Base-by-base conservation (phyloP, 2,797 vertebrate genomes). In the Megaceryle alcyon region DNA sequence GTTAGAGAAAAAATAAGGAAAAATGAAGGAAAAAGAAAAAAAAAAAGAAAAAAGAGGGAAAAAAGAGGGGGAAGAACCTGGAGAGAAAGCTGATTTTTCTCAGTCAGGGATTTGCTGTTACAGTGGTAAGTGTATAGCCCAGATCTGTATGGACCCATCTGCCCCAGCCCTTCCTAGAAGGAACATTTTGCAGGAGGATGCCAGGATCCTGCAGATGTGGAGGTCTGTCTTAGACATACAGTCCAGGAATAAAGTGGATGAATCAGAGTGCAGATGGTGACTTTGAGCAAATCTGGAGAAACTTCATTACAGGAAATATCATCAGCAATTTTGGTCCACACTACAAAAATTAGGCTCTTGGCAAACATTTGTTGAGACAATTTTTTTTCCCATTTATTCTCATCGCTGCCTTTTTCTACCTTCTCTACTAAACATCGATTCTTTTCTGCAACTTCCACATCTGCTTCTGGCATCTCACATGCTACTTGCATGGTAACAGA, bases 261-360 rank as follows among this genome's bases (percentile, higher is more conserved):
- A 88, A 73, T 82, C 93, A 93, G 85, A 84, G 73, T 59, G 48
- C 86, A 96, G 68, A 43, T 72, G 80, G 86, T 48, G 41, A 84
- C 71, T 87, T 87, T 16, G 73, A 84, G 43, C n/a, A 88, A 86
- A 90, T 66, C 31, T 13, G 66, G 86, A 86, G 73, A 94, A 96
- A 93, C 66, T 90, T 94, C 81, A 64, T 94, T 96, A 93, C 6
- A 3, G 66, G 77, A 94, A 96, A 96, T 88, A 82, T 94, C 92
- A 90, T 80, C 80, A 83, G 51, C 44, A 69, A 81, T 95, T 96
- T 91, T 69, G n/a, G 49, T 79, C 49, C 20, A 18, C 56, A 86
- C 13, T 10, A 71, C 46, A 81, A 64, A 86, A 92, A 90, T 78
- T 59, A 78, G 29, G 21, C 49, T 90, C 35, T 65, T 88, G 85